phyloP scores from a whole-genome alignment of 2,113 vertebrate genomes.

The Sinosuthora webbiana region DNA sequence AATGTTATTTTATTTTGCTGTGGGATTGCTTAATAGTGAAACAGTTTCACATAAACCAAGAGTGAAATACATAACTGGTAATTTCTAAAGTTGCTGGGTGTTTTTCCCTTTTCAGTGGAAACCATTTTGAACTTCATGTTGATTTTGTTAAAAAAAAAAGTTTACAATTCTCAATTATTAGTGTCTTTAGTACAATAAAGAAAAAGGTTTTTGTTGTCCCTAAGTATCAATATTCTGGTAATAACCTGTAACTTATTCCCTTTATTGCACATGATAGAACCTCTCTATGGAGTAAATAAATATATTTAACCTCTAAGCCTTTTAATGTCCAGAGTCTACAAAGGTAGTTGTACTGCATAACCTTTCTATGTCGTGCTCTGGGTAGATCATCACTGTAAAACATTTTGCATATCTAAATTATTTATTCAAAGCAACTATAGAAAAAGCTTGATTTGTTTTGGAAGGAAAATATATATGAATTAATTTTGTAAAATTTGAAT shows the following conservation, averaged over 20 bases:
- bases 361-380: background rate
- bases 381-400: background rate
- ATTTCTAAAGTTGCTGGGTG: background rate
- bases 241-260: background rate
- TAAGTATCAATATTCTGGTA: background rate
- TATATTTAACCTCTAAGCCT: slow-evolving; percentile 16
- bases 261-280: background rate
- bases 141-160: background rate
- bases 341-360: background rate
- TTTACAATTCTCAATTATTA: background rate
- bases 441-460: slow-evolving; percentile 33
- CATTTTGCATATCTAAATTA: slow-evolving; percentile 42
- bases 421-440: slow-evolving; percentile 51
- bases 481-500: slow-evolving; percentile 16
- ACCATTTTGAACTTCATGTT: background rate
- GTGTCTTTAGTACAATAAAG: background rate
- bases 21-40: background rate
- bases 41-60: background rate
- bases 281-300: background rate
- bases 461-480: slow-evolving; percentile 13
- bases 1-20: background rate
- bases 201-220: background rate
- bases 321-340: background rate
- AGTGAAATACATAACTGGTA: background rate
- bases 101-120: background rate